Evolutionary conservation across 2,888 invertebrate species (phyloP).

Genomic region (Neocrepidodera transversa): DNA sequence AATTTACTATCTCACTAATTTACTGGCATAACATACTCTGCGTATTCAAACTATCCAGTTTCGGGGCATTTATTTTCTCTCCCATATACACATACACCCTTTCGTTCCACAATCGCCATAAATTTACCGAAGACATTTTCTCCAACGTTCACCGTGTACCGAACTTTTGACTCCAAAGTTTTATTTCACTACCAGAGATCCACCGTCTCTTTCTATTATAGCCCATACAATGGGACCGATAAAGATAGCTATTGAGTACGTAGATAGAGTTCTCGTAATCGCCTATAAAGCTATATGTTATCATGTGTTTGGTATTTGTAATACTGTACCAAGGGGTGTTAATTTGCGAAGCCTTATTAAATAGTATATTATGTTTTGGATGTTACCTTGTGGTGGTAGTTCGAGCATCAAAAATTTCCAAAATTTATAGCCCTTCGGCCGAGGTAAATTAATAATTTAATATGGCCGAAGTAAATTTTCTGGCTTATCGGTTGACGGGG

Average conservation of each 20-base stretch:
- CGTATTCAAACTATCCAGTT: constrained; percentile 50
- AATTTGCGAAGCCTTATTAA: constrained; percentile 61
- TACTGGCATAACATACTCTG: constrained; percentile 45
- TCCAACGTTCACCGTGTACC: constrained; percentile 46
- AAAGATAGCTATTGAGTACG: constrained; percentile 27
- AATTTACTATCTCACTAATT: constrained; percentile 50
- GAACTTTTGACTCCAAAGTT: constrained; percentile 34
- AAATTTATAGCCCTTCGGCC: constrained; percentile 51
- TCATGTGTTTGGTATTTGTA: constrained; percentile 59
- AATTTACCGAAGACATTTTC: constrained; percentile 54
- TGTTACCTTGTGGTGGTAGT: constrained; percentile 50
- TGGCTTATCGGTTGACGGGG: constrained; percentile 40
- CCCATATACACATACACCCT: constrained; percentile 40
- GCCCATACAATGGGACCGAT: constrained; percentile 2
- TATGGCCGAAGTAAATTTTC: constrained; percentile 44
- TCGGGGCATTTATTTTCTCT: constrained; percentile 50
- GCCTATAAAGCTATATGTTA: constrained; percentile 57
- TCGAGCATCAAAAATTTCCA: constrained; percentile 52
- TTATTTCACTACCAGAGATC: constrained; percentile 19
- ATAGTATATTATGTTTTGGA: constrained; percentile 61
- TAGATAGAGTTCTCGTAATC: constrained; percentile 42
- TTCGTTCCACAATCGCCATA: constrained; percentile 55
- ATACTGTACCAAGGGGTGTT: constrained; percentile 57
- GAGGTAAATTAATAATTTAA: constrained; percentile 54
- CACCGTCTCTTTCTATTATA: constrained; percentile 19